Evolutionary conservation across 2,797 vertebrate genomes (phyloP).

Genomic region (Nyctibius grandis): DNA sequence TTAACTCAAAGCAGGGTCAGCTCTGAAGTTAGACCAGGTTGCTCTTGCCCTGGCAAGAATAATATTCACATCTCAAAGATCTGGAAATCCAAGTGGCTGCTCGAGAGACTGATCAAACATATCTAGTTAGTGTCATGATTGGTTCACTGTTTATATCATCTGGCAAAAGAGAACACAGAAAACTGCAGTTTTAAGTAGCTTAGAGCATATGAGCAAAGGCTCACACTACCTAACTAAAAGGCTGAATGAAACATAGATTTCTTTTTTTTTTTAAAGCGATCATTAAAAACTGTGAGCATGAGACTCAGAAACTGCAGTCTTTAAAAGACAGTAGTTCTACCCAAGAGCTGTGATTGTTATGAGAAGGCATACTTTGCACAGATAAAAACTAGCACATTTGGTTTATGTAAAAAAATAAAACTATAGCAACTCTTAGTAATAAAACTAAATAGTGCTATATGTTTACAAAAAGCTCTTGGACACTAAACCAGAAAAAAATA

Average conservation of each 20-base stretch:
- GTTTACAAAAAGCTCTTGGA: background rate
- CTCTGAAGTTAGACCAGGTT: background rate
- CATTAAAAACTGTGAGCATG: background rate
- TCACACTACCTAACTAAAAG: background rate
- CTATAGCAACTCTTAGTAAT: background rate
- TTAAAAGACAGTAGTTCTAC: background rate
- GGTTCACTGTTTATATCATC: background rate
- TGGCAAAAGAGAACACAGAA: background rate
- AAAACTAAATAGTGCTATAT: background rate
- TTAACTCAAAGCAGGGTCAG: background rate
- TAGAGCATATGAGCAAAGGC: background rate
- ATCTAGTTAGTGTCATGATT: background rate
- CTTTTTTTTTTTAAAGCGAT: background rate
- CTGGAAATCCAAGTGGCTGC: background rate
- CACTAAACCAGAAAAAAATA: background rate
- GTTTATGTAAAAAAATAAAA: background rate
- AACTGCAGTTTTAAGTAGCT: background rate
- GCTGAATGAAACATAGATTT: background rate
- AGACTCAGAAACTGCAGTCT: background rate
- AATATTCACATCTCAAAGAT: background rate
- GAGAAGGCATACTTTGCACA: background rate
- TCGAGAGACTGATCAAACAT: background rate
- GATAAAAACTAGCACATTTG: background rate
- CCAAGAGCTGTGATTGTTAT: background rate
- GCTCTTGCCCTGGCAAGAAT: background rate